Base-by-base conservation (phyloP, 2,888 invertebrate genomes). In the Keiferia lycopersicella region DNA sequence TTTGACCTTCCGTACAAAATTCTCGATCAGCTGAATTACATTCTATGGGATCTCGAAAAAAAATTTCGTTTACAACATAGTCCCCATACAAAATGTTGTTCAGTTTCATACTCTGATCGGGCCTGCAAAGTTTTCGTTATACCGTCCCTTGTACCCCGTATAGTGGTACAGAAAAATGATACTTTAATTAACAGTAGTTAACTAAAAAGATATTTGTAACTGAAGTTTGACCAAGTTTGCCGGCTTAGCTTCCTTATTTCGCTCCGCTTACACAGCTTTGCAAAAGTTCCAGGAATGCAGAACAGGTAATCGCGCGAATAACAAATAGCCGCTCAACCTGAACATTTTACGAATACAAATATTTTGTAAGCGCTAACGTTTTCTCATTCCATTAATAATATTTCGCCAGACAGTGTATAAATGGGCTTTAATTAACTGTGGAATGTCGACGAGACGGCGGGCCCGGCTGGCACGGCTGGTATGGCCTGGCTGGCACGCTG, bases 371-470 rank as follows among this genome's bases (percentile, higher is more conserved):
- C 70, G 73, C 71, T 75, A 68, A 82, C 77, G 78, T 77, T 84
- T 83, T 80, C 81, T 80, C 78, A 80, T 86, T 86, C 82, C 79
- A 85, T 84, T 87, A 89, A 87, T 89, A 84, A 86, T 87, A 87
- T 84, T 85, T 84, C 79, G 77, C 80, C 79, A 87, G 87, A 87
- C 87, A 86, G 83, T 86, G 82, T 87, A 88, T 86, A 88, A 89
- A 88, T 88, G 87, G 87, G 82, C 84, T 88, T 88, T 88, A 90
- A 90, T 90, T 90, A 90, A 88, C 87, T 87, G 80, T 81, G 85
- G 87, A 89, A 88, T 88, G 87, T 82, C 81, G 84, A 81, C 78
- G 79, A 84, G 86, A 83, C 81, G 86, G 86, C 86, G 84, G 76
- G 71, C 78, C 82, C 83, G 81, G 82, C 73, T 72, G 75, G 70